Evolutionary conservation across 2,113 vertebrate genomes (phyloP), one percentile per base, ranked within the genome.

Genomic region (Calyptomena viridis): DNA sequence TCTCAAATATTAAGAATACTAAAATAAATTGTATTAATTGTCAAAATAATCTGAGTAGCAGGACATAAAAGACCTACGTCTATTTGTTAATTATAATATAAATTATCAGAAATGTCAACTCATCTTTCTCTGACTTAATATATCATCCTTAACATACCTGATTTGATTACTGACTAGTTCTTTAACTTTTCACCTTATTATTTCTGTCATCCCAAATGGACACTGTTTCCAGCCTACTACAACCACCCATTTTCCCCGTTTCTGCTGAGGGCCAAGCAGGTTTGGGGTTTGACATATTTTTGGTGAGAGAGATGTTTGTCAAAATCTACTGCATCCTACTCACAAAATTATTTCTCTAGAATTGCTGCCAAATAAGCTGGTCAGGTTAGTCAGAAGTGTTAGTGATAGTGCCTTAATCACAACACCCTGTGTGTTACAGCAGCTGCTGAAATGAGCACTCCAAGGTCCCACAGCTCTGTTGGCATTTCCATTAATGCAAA

Each of bases 391-490:
- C 68, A 52, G 64, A 18, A 33, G 40, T 37, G 49, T n/a, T 93
- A 89, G 37, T 84, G 94, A 94, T 87, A 90, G 56, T 44, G 42
- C 82, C 96, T 95, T 94, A 74, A 67, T 80, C 92, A 84, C 63
- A 58, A 20, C 68, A 53, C 81, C 37, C 67, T 20, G 55, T 13
- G 44, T 16, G 14, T 74, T 40, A 52, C 3, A 10, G 60, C 39
- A 93, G 83, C 35, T 81, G 73, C 35, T 62, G 58, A 42, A 69
- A 90, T 84, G 64, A 31, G 19, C 55, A 78, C n/a, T 15, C 35
- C 52, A 59, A 87, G 35, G 13, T 53, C 69, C 35, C 77, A 23
- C 10, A 62, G 2, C 72, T 23, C 40, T 87, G 9, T 8, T 58
- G 75, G 53, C 78, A 84, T 71, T 94, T 85, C 46, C 52, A 74